Base-by-base conservation (phyloP, 2,797 vertebrate species). In the Pangasius macronema region DNA sequence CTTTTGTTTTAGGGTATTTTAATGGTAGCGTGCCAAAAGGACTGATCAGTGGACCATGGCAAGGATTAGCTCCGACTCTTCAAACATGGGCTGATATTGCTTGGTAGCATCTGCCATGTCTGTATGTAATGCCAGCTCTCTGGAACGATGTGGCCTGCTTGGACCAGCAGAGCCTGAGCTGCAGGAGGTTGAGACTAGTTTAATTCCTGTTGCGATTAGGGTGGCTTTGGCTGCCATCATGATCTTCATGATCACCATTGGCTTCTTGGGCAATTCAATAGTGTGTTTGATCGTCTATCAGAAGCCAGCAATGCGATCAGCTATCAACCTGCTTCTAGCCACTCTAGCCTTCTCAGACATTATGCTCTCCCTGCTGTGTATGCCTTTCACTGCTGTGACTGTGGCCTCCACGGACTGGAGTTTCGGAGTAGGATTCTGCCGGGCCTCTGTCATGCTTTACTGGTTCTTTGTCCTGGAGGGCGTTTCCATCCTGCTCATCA, bases 391-490 rank as follows among this genome's bases (percentile, higher is more conserved):
- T 0, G 96, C 96, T 0, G 92, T 97, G 92, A 96, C 93, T 0
- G 95, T 95, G 88, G 91, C 94, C 70, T 97, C 96, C 0, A 93
- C 94, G 0, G 96, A 94, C 93, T 97, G 96, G 97, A 95, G 93
- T 91, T 97, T 96, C 3, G 96, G 97, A 2, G 95, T 93, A 39
- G 92, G 90, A 46, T 97, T 98, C 92, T 98, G 97, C 92, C 93
- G 96, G 1, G 96, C 96, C 8, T 97, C 97, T 0, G 96, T 96
- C 90, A 95, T 95, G 93, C 92, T 97, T 0, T 97, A 98, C 92
- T 96, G 97, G 97, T 96, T 99, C 68, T 97, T 98, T 14, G 97
- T 97, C 77, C 92, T 97, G 89, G 97, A 99, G 93, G 97, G 96
- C 0, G 96, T 96, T 91, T 96, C 96, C 90, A 97, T 97, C 86